A percentile compares a stretch with the other conserved stretches of the same genome.
phyloP scores from a whole-genome alignment of 2,797 vertebrate species.

The Rousettus madagascariensis region DNA sequence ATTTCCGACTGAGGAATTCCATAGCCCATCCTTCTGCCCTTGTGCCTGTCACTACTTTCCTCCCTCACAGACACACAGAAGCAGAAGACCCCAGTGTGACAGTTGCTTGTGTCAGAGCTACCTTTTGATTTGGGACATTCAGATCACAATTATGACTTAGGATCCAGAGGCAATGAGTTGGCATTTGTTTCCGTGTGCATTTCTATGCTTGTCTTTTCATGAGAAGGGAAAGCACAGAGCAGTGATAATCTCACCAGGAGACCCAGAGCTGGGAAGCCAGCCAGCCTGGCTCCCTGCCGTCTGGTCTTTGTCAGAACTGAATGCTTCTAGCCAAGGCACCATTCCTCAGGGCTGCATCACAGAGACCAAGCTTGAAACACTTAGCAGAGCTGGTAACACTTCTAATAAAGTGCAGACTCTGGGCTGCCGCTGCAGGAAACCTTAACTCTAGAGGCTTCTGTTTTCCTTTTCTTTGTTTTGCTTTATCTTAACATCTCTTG shows the following conservation, averaged over 20 bases:
- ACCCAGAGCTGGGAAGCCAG: not conserved
- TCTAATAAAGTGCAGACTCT: not conserved
- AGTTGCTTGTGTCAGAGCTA: accelerated
- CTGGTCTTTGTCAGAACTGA: not conserved
- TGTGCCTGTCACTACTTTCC: not conserved
- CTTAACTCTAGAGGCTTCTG: not conserved
- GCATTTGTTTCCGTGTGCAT: not conserved
- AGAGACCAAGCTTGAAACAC: not conserved
- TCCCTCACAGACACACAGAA: not conserved
- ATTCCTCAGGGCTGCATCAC: not conserved
- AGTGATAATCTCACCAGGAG: not conserved
- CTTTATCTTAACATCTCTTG: not conserved
- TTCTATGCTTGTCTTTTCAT: not conserved
- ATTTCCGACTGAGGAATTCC: not conserved
- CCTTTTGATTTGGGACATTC: not conserved
- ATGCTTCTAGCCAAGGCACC: not conserved
- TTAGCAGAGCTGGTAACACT: not conserved
- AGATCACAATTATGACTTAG: not conserved
- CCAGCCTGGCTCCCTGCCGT: not conserved
- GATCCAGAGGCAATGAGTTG: not conserved
- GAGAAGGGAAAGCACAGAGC: not conserved
- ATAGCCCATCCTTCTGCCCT: not conserved
- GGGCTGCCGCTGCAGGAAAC: not conserved
- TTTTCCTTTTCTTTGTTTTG: not conserved
- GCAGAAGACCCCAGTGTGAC: not conserved